A percentile compares a stretch with the other conserved stretches of the same genome.
These are phyloP conservation scores for Macquaria australasica DNA, from an alignment of 2,113 vertebrate genomes.

Conservation along the genomic window DNA sequence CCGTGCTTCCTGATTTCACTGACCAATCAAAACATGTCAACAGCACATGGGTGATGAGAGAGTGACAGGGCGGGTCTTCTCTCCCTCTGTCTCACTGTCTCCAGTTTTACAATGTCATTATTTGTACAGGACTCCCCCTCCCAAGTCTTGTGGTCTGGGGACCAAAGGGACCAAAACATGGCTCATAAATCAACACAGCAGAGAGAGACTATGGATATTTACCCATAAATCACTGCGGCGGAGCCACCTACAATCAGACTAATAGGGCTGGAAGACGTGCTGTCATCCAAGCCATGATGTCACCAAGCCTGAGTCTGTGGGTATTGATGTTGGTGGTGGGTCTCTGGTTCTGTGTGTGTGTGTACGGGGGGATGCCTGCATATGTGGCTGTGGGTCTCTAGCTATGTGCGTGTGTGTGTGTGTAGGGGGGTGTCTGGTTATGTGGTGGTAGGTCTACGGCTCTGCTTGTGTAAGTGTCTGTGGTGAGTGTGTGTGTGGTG, in stretches of 20 bases:
- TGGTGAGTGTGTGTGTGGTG: conserved; percentile 71
- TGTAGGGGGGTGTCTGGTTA: conserved; percentile 63
- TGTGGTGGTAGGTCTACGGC: conserved; percentile 71
- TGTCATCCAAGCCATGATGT: conserved; percentile 87
- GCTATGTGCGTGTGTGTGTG: conserved; percentile 8
- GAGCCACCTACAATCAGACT: conserved; percentile 87
- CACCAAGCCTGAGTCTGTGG: conserved; percentile 75
- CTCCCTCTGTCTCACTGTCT: conserved; percentile 52
- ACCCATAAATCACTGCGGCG: conserved; percentile 85
- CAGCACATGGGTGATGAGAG: conserved; percentile 37
- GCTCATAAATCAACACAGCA: conserved; percentile 82
- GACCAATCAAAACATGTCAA: conserved; percentile 49
- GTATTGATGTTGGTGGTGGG: conserved; percentile 78
- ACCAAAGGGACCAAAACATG: conserved; percentile 80
- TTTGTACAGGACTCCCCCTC: conserved; percentile 75
- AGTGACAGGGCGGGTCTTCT: conserved; percentile 62
- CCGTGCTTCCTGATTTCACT: conserved; percentile 21
- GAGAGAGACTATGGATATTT: conserved; percentile 78
- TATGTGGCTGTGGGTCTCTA: conserved; percentile 48
- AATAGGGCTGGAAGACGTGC: conserved; percentile 87
- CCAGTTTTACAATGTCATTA: conserved; percentile 79
- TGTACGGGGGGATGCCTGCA: conserved; percentile 27
- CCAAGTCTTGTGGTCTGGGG: conserved; percentile 78
- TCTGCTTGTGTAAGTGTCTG: conserved; percentile 78
- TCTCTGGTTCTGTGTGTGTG: conserved; percentile 57